Percentiles rank a stretch among this genome's conserved stretches.
Evolutionary conservation across 2,888 invertebrate species (phyloP).

Genomic region (Alsophila aescularia): DNA sequence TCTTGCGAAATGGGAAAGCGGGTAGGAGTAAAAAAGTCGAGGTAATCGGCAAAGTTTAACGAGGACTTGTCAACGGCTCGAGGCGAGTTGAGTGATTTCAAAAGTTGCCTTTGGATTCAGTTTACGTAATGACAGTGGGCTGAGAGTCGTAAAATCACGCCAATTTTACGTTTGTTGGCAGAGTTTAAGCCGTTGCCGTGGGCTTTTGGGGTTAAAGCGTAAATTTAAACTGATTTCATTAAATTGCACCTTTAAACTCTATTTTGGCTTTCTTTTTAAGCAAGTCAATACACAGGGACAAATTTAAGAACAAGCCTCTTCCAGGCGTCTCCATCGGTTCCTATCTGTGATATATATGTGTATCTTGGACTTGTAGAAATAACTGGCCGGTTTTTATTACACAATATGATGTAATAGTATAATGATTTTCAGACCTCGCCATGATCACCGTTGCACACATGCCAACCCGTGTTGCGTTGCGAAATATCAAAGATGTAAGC

Average conservation of each 20-base stretch:
- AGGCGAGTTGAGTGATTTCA: constrained; percentile 58
- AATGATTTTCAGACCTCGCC: too few relatives aligned
- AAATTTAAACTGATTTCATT: constrained; percentile 6
- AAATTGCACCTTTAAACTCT: neutral
- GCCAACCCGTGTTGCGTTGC: too few relatives aligned
- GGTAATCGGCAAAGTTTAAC: constrained; percentile 66
- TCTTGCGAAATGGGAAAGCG: constrained; percentile 48
- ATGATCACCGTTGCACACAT: too few relatives aligned
- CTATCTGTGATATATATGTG: too few relatives aligned
- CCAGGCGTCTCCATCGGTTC: too few relatives aligned
- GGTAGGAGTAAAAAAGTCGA: constrained; percentile 48
- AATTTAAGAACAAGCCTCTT: too few relatives aligned
- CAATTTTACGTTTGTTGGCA: constrained; percentile 28
- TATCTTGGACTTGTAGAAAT: too few relatives aligned
- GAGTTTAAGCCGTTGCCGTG: constrained; percentile 10
- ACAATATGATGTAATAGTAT: too few relatives aligned
- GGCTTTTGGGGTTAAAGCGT: neutral
- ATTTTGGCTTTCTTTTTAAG: neutral
- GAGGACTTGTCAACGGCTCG: constrained; percentile 63
- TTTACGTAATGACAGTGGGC: constrained; percentile 40
- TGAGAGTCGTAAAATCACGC: constrained; percentile 41
- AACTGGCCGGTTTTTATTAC: too few relatives aligned
- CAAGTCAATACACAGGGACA: too few relatives aligned
- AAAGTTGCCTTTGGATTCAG: constrained; percentile 39
- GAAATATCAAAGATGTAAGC: too few relatives aligned